A percentile compares a stretch with the other conserved stretches of the same genome.
Conservation (phyloP, 2,888 invertebrate genomes). For the Leistus spinibarbis region DNA sequence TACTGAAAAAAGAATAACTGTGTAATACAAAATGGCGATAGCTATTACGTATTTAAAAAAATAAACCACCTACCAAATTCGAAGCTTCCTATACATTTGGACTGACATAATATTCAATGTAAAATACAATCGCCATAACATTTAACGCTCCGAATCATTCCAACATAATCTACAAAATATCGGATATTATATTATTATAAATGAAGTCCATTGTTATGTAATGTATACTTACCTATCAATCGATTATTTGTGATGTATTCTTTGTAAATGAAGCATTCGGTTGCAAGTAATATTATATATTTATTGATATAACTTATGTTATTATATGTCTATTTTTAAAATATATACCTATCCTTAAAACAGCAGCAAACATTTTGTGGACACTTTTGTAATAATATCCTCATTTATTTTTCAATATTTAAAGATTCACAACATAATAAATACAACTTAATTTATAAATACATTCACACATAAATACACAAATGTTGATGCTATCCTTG, state of each 20-base stretch:
- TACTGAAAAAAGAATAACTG: not conserved
- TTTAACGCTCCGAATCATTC: too few species aligned
- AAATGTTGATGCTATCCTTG: not conserved
- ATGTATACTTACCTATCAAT: slow-evolving; percentile 17
- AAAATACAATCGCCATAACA: too few species aligned
- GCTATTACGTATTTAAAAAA: not conserved
- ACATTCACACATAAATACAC: not conserved
- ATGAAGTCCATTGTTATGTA: slow-evolving; percentile 17
- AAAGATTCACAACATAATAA: not conserved
- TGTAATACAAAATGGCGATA: not conserved
- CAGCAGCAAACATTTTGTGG: not conserved
- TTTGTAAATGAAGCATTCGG: slow-evolving; percentile 31
- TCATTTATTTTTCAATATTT: not conserved
- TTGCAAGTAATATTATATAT: slow-evolving; percentile 38
- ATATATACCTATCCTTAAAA: slow-evolving; percentile 34
- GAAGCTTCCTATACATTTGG: slow-evolving; percentile 27
- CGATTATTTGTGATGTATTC: slow-evolving; percentile 36
- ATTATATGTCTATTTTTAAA: slow-evolving; percentile 15
- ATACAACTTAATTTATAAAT: not conserved
- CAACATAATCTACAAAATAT: not conserved
- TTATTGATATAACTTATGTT: slow-evolving; percentile 35
- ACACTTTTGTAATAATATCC: not conserved
- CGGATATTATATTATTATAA: not conserved
- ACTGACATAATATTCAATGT: slow-evolving; percentile 12
- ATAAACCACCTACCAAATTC: slow-evolving; percentile 9